These are phyloP conservation scores for Saccostrea cuccullata DNA, from an alignment of 1,140 invertebrate genomes.

Conservation along the genomic window DNA sequence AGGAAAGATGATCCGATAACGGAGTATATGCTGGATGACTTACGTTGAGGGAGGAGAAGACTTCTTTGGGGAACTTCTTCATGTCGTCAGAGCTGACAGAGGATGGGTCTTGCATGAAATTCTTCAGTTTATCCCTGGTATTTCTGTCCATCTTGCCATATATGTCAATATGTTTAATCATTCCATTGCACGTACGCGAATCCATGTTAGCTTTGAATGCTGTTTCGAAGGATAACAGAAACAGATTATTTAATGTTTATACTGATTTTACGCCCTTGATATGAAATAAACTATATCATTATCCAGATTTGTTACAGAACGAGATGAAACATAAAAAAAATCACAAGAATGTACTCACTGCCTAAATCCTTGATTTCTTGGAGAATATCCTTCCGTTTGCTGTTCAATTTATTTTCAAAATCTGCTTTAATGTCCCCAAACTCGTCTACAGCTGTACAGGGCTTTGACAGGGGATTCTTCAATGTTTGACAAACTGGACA, in stretches of 20 bases:
- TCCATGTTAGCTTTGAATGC: slow-evolving; percentile 35
- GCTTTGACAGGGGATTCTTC: not conserved
- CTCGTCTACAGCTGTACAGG: slow-evolving; percentile 1
- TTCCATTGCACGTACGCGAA: slow-evolving; percentile 40
- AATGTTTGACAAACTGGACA: slow-evolving; percentile 7
- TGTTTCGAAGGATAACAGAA: not conserved
- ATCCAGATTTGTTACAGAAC: not conserved
- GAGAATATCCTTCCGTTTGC: not conserved
- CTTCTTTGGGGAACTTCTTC: slow-evolving; percentile 34
- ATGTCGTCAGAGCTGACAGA: not conserved
- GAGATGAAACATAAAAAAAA: not conserved
- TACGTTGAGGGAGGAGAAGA: slow-evolving; percentile 44
- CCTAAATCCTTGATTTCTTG: not conserved
- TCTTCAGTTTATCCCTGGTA: slow-evolving; percentile 15
- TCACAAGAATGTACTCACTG: not conserved
- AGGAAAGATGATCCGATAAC: not conserved
- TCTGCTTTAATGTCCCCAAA: not conserved
- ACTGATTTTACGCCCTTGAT: not conserved
- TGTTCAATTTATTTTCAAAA: not conserved
- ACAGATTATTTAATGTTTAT: not conserved
- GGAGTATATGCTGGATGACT: not conserved
- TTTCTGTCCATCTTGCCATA: not conserved
- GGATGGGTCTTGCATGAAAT: slow-evolving; percentile 38
- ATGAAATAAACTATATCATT: not conserved
- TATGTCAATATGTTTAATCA: slow-evolving; percentile 29